Evolutionary conservation across 2,113 vertebrate species (phyloP).

Genomic region (Hippocampus abdominalis): DNA sequence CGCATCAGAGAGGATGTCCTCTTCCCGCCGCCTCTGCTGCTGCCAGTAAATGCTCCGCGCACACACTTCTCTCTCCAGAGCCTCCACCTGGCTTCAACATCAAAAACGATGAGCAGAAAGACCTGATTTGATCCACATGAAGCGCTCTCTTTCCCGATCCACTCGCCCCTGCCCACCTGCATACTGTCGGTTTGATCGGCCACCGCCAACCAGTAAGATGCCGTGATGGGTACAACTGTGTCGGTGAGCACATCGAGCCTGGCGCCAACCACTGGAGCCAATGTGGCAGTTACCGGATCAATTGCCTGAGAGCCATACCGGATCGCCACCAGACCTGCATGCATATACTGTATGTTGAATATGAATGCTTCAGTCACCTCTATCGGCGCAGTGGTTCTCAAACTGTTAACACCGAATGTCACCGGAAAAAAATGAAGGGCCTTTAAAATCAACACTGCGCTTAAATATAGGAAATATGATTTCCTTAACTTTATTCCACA

Average conservation of each 20-base stretch:
- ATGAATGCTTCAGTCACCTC: neutral
- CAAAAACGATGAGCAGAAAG: neutral
- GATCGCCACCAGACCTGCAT: slow-evolving; percentile 81
- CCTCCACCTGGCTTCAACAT: slow-evolving; percentile 64
- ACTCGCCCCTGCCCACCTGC: slow-evolving; percentile 61
- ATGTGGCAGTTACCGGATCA: slow-evolving; percentile 76
- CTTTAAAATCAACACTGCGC: no score
- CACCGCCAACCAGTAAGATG: slow-evolving; percentile 65
- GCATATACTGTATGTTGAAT: neutral
- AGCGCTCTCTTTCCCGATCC: neutral
- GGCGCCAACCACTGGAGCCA: slow-evolving; percentile 78
- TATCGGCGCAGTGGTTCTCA: neutral
- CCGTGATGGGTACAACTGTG: slow-evolving; percentile 75
- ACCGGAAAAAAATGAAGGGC: no score
- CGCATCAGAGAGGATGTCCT: slow-evolving; percentile 64
- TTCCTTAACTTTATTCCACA: no score
- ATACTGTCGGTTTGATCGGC: slow-evolving; percentile 63
- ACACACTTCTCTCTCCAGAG: slow-evolving; percentile 74
- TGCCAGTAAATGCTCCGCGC: slow-evolving; percentile 71
- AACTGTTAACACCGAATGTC: neutral
- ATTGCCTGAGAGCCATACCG: slow-evolving; percentile 74
- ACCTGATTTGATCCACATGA: neutral
- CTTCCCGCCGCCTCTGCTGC: slow-evolving; percentile 73
- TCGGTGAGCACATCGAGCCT: slow-evolving; percentile 65
- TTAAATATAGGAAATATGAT: no score